Base-by-base conservation (phyloP, 2,888 invertebrate species). In the Lypha dubia region DNA sequence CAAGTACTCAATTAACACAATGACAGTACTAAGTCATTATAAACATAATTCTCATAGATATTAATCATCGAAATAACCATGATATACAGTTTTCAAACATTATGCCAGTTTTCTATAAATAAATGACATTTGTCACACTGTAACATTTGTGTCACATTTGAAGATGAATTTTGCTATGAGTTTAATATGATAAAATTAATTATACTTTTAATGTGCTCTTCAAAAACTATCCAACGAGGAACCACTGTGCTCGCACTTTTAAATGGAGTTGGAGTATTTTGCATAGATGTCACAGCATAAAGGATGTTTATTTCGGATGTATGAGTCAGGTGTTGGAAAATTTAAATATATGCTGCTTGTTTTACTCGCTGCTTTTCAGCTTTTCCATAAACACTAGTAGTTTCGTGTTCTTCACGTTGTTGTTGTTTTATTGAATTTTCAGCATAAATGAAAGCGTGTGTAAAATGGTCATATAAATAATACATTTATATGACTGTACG, bases 271-370 rank as follows among this genome's bases (percentile, higher is more conserved):
- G 38, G 41, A 41, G 49, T 62, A 44, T 49, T 71, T 58, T 35
- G 68, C 22, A 68, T 62, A 74, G 53, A 74, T 68, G 53, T 46
- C 68, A 68, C 38, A 62, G 32, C 38, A 67, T 63, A 77, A 75
- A 84, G 84, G 84, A 84, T 82, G 75, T 86, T 84, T 86, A 87
- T 86, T 86, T 87, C 85, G 82, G 86, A 80, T 81, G 84, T 65
- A 84, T 87, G 87, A 88, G 86, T 87, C 88, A 88, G 87, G 87
- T 88, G 87, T 85, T 81, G 85, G 84, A 58, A 79, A 81, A 84
- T 79, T 80, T 80, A 49, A 77, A 56, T 46, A 67, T 17, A 28
- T 13, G 1, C 24, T 22, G 65, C 41, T 56, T 67, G 28, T 38
- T 13, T 53, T 73, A 22, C 22, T 44, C 51, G 32, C 49, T n/a